Evolutionary conservation across 2,888 invertebrate genomes (phyloP), one percentile per base, ranked within the genome.

Genomic region (Meliscaeva auricollis): DNA sequence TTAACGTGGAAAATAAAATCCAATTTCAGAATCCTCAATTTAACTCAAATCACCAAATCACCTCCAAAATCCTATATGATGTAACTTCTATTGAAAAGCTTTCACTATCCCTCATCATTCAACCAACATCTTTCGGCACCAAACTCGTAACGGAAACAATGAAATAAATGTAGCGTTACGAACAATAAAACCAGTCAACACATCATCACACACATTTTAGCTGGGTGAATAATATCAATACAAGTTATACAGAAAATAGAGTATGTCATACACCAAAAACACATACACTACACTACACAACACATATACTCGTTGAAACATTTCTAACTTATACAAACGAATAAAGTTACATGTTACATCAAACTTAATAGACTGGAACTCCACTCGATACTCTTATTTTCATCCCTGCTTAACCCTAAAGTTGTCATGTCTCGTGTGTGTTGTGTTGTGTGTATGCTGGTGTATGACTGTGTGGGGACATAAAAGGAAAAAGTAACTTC

Each of bases 151-250:
- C 54, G 52, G 77, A 77, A 77, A 70, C 77, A 70, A 70, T 77
- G 46, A 77, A 77, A 77, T 64, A 77, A 77, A 77, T 77, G 70
- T 70, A 62, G 54, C 70, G 62, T 70, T 62, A 70, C 70, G 46
- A 62, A 77, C 77, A 77, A 70, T 77, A 77, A 70, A 77, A 77
- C 54, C 77, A 54, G 70, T 70, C 77, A 62, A 70, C 77, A 77
- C 77, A 69, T 62, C 54, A 64, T 77, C 77, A 62, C 62, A 70
- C 62, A 70, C 70, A 70, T 77, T 69, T 60, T n/a, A 77, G 70
- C 77, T 70, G 9, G 44, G 46, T 70, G 70, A 64, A 64, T 64
- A 60, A 70, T 77, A 70, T 77, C 77, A 70, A 70, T 77, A 77
- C 50, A 26, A n/a, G 3, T 30, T 46, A 52, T 20, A 26, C 2